Conservation (phyloP, 1,140 invertebrate species). For the Saccostrea echinata region DNA sequence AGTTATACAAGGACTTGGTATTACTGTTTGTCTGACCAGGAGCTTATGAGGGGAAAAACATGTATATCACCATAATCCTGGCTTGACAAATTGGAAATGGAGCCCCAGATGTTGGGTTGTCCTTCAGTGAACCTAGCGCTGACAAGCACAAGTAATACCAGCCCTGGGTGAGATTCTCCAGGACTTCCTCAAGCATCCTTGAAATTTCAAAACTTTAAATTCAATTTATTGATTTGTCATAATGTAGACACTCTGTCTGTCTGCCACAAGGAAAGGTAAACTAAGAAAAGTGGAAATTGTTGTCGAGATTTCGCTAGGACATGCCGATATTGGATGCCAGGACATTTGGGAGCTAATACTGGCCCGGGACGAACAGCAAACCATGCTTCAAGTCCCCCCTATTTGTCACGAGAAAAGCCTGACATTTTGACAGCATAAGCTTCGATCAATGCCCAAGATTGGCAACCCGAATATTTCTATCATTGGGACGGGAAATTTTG, state of each 20-base stretch:
- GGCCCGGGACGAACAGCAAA: background rate
- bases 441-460: constrained; percentile 39
- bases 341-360: constrained; percentile 29
- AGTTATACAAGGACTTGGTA: background rate
- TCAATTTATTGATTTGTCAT: constrained; percentile 37
- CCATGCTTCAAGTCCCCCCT: constrained; percentile 16
- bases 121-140: background rate
- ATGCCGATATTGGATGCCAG: constrained; percentile 25
- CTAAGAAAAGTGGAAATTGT: constrained; percentile 17
- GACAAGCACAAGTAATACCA: background rate
- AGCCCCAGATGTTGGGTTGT: constrained; percentile 21
- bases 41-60: constrained; percentile 11
- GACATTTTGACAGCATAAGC: constrained; percentile 38
- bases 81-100: constrained; percentile 12
- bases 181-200: constrained; percentile 15
- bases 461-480: constrained; percentile 41
- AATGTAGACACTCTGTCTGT: constrained; percentile 20
- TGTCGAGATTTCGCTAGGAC: constrained; percentile 1
- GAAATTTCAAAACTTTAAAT: constrained; percentile 32
- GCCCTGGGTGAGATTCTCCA: background rate
- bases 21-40: background rate
- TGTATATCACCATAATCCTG: constrained; percentile 8
- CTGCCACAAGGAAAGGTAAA: background rate
- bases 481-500: constrained; percentile 29
- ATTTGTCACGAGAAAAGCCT: constrained; percentile 28